Evolutionary conservation across 2,888 invertebrate species (phyloP).

Genomic region (Heliconius charithonia): DNA sequence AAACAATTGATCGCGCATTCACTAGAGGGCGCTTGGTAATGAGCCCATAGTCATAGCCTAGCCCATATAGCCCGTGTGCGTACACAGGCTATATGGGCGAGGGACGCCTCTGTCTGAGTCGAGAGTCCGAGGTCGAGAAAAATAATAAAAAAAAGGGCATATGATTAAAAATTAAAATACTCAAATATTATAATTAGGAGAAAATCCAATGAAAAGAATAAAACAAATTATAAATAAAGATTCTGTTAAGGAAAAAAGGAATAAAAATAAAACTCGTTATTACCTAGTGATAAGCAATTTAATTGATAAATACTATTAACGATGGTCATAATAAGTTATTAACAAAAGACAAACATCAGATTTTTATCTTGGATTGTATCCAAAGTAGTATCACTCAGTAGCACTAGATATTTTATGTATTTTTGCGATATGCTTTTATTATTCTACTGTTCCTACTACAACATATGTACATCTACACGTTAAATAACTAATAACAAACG

Average conservation of each 20-base stretch:
- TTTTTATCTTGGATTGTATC: background rate
- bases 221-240: background rate
- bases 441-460: background rate
- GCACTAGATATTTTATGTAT: slow-evolving; percentile 1
- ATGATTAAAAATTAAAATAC: background rate
- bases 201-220: background rate
- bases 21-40: too few species aligned
- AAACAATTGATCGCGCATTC: too few species aligned
- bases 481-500: slow-evolving; percentile 20
- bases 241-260: slow-evolving; percentile 19
- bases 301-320: slow-evolving; percentile 12
- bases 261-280: slow-evolving; percentile 25
- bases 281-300: slow-evolving; percentile 27
- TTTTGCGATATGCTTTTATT: slow-evolving; percentile 17
- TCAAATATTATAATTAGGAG: background rate
- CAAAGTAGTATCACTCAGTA: background rate
- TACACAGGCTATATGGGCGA: too few species aligned
- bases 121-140: background rate
- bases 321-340: background rate
- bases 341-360: background rate
- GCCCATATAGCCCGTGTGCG: too few species aligned
- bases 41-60: too few species aligned
- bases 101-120: background rate
- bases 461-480: background rate
- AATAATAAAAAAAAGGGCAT: background rate